phyloP scores from a whole-genome alignment of 2,797 vertebrate genomes.

The Phataginus tetradactyla region DNA sequence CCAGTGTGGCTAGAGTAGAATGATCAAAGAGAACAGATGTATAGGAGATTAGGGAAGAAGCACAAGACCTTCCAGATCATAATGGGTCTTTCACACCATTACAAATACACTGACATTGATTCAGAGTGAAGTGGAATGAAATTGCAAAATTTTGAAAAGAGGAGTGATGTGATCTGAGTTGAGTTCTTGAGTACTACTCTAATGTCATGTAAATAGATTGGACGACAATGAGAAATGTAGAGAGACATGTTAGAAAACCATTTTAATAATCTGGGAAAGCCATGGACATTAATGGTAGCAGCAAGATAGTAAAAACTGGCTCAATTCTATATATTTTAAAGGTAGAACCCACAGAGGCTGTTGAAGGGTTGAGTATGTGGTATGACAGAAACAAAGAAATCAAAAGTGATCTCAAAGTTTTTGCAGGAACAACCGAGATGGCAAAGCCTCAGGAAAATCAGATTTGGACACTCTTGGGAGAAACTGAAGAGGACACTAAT shows the following conservation, averaged over 20 bases:
- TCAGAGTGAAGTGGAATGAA: background rate
- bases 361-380: background rate
- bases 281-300: background rate
- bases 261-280: background rate
- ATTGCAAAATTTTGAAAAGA: background rate
- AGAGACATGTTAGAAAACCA: background rate
- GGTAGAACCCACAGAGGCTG: background rate
- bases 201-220: background rate
- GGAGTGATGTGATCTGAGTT: background rate
- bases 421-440: background rate
- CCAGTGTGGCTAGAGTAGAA: background rate
- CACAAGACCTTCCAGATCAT: background rate
- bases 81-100: background rate
- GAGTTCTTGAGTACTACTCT: background rate
- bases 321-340: background rate
- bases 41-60: background rate
- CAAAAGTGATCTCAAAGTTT: background rate
- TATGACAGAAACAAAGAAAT: background rate
- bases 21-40: background rate
- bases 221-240: background rate
- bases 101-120: background rate
- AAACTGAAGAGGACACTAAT: too few relatives aligned
- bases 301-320: background rate
- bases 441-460: background rate
- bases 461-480: background rate